Evolutionary conservation across 2,113 vertebrate genomes (phyloP).

Genomic region (Stegostoma tigrinum): DNA sequence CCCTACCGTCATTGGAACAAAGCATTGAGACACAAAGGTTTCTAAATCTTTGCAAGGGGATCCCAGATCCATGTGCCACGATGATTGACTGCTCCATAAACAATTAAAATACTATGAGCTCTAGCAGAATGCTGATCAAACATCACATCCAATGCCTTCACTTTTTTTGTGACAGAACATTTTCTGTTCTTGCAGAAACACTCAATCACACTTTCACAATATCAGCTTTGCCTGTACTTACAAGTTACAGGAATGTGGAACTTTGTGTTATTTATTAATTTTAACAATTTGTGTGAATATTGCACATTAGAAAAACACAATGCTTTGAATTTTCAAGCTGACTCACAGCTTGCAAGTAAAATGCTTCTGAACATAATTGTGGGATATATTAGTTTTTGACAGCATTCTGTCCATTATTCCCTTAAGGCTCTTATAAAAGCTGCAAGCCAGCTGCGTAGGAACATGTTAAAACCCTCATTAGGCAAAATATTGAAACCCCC

Average conservation of each 20-base stretch:
- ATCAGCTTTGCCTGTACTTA: neutral
- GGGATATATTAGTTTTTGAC: neutral
- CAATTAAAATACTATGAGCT: neutral
- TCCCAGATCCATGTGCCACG: too few species aligned
- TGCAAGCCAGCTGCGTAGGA: neutral
- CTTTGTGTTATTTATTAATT: neutral
- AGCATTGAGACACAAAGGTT: neutral
- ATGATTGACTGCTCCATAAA: neutral
- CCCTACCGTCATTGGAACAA: neutral
- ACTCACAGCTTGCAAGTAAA: neutral
- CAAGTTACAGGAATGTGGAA: neutral
- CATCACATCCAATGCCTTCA: neutral
- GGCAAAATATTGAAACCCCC: neutral
- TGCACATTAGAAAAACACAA: neutral
- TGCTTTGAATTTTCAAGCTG: neutral
- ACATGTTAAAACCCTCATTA: neutral
- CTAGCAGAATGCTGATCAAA: neutral
- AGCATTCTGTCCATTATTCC: neutral
- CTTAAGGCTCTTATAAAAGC: neutral
- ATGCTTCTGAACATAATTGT: neutral
- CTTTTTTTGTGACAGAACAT: neutral
- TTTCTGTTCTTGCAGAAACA: neutral
- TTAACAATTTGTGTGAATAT: neutral
- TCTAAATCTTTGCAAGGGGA: neutral
- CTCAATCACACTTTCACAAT: neutral